phyloP scores from a whole-genome alignment of 2,797 vertebrate species.

The Arnoldichthys spilopterus region DNA sequence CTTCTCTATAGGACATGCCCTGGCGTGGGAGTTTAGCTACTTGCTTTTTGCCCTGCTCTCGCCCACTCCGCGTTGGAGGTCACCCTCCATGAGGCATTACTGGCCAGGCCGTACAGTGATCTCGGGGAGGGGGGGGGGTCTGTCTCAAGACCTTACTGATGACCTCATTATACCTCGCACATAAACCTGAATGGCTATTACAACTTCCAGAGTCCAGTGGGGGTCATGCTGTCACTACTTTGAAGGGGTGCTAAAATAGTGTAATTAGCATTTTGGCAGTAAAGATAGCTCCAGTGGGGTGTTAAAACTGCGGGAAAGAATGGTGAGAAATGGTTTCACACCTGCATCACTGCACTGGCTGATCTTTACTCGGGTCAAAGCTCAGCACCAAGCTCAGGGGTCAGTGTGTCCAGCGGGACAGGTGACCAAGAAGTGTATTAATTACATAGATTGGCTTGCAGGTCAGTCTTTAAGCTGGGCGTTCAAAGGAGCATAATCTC shows the following conservation, averaged over 20 bases:
- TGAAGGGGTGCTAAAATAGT: neutral
- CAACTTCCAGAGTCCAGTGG: neutral
- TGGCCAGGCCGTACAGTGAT: neutral
- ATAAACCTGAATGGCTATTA: constrained; percentile 41
- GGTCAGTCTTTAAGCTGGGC: neutral
- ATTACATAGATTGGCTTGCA: constrained; percentile 17
- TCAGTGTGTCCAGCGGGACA: constrained; percentile 8
- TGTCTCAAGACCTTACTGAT: constrained; percentile 30
- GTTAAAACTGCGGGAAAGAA: constrained; percentile 24
- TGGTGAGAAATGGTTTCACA: neutral
- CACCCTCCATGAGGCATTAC: constrained; percentile 31
- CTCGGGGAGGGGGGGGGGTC: neutral
- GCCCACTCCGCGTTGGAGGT: constrained; percentile 21
- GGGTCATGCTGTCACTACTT: neutral
- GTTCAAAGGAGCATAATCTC: neutral
- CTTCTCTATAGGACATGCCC: constrained; percentile 26
- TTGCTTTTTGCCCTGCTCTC: constrained; percentile 36
- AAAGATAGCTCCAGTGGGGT: constrained; percentile 21
- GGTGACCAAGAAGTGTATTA: constrained; percentile 17
- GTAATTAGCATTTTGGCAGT: constrained; percentile 23
- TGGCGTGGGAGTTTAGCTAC: constrained; percentile 34
- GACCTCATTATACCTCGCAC: constrained; percentile 46
- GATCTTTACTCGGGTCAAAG: constrained; percentile 27
- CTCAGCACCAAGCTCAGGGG: neutral
- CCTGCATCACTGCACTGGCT: neutral